Evolutionary conservation across 2,888 invertebrate genomes (phyloP), one percentile per base, ranked within the genome.

Genomic region (Trichogramma evanescens): DNA sequence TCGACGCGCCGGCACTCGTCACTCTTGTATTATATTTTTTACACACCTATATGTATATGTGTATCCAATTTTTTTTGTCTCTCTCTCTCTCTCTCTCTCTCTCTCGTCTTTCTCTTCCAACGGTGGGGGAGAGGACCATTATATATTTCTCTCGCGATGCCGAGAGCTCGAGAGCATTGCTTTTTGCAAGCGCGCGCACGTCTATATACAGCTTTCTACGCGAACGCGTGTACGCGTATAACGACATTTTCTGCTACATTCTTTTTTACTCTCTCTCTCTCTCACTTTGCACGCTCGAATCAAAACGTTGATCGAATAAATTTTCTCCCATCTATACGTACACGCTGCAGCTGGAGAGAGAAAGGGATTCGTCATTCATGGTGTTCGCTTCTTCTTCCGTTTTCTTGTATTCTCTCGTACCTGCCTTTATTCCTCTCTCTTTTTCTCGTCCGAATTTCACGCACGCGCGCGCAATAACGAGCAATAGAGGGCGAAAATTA

Each of bases 261-360:
- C 26, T 26, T 26, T 26, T 26, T 26, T 26, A 41, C 40, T 8
- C 50, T 57, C 51, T 8, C 41, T 52, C 51, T 45, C 50, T 45
- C 8, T 50, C 54, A 54, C 48, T 1, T 54, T 39, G 26, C 26
- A 49, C 44, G 13, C 41, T 51, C 53, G 26, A 54, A 56, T 54
- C 61, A 56, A 26, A 63, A 52, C 48, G 51, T 26, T 46, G 46
- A 57, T 57, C 46, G 41, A 52, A 52, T 57, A 52, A 51, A 57
- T 46, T 53, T 53, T 58, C 50, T 57, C 39, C 39, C 48, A 42
- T 39, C 39, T 7, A 13, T 40, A 48, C 8, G 10, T 9, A 41
- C 8, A 38, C 48, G 46, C 48, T 5, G 8, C 4, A 52, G 42
- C n/a, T 2, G 26, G 26, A 26, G 26, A 26, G 26, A 26, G 1